A percentile compares a stretch with the other conserved stretches of the same genome.
Conservation (phyloP, 2,113 vertebrate genomes). For the Nannobrachium achirus region DNA sequence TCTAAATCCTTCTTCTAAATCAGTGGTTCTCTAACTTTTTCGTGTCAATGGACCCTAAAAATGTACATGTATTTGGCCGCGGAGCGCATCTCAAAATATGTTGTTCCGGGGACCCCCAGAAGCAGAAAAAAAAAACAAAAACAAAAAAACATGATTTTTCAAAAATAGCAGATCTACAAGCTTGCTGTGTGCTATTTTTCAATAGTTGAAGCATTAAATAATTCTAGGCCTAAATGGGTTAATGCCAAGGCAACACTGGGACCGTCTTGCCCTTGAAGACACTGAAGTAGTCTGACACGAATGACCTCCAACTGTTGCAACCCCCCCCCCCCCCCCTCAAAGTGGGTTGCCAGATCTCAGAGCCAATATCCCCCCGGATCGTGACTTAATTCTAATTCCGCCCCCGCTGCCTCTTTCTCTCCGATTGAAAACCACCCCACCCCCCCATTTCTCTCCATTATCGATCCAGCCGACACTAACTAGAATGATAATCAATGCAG, state of each 20-base stretch:
- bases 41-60: too few species aligned
- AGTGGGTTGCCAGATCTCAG: conserved; percentile 17
- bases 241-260: conserved; percentile 11
- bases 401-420: conserved; percentile 6
- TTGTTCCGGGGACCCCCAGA: too few species aligned
- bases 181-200: too few species aligned
- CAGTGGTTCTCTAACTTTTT: too few species aligned
- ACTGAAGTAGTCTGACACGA: conserved; percentile 4
- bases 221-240: too few species aligned
- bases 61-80: too few species aligned
- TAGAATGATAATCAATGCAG: conserved; percentile 72
- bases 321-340: background rate
- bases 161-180: too few species aligned
- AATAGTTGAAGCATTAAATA: too few species aligned
- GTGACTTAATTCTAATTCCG: conserved; percentile 34
- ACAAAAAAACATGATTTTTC: too few species aligned
- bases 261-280: conserved; percentile 22
- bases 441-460: conserved; percentile 53
- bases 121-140: too few species aligned
- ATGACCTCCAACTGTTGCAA: conserved; percentile 31
- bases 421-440: conserved; percentile 2
- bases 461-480: conserved; percentile 59
- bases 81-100: too few species aligned
- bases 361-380: conserved; percentile 27
- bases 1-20: too few species aligned